These are phyloP conservation scores for Malurus leucopterus DNA, from an alignment of 2,797 vertebrate species.

Conservation along the genomic window DNA sequence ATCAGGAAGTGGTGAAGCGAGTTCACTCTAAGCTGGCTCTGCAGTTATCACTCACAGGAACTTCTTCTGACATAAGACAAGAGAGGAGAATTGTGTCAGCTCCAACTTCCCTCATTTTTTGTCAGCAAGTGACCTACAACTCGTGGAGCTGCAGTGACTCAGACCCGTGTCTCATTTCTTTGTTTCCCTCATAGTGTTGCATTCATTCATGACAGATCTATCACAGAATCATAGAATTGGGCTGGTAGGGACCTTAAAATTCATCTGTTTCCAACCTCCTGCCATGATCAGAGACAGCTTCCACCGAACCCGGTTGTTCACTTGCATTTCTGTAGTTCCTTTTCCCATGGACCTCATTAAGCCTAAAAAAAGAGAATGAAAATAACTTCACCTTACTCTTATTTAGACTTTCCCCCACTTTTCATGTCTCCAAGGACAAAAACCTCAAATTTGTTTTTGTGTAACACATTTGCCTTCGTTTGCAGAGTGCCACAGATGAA, in stretches of 20 bases:
- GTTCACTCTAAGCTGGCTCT: background rate
- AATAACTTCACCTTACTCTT: background rate
- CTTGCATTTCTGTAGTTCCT: background rate
- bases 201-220: background rate
- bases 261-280: background rate
- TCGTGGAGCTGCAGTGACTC: background rate
- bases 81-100: background rate
- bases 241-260: background rate
- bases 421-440: background rate
- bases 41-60: fast-evolving
- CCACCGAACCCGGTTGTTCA: background rate
- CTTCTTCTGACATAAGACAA: background rate
- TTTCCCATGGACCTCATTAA: background rate
- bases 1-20: background rate
- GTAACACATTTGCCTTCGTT: background rate
- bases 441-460: background rate
- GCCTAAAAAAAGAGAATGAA: background rate
- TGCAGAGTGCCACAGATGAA: background rate
- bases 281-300: background rate
- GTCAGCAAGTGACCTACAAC: background rate
- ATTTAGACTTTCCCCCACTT: fast-evolving
- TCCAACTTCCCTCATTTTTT: background rate
- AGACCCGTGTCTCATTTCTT: background rate
- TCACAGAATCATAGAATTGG: background rate
- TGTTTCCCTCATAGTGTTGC: background rate